Evolutionary conservation across 2,888 invertebrate species (phyloP), one percentile per base, ranked within the genome.

Genomic region (Caenorhabditis sp.): DNA sequence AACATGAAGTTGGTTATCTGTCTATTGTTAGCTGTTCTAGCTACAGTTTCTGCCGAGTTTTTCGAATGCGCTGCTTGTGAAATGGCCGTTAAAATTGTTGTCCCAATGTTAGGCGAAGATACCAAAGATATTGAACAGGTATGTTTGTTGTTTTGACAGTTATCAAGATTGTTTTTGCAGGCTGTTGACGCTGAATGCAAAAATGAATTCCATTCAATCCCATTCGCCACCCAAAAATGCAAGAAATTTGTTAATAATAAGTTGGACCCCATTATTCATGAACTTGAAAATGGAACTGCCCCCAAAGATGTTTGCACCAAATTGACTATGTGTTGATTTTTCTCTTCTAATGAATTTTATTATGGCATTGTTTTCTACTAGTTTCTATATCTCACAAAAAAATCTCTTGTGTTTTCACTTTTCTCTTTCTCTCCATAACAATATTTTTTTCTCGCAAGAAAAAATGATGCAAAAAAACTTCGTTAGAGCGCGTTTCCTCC

Each of bases 211-310:
- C 69, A 73, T 62, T 59, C 57, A 19, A 69, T 77, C 37, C 71
- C 76, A 67, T 76, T 77, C 61, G 79, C 71, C 55, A 69, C 76
- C 19, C 54, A 60, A 43, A 73, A 76, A 19, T 79, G 79, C 71
- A 72, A 64, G 58, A 64, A 72, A 26, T 79, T 75, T 61, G 58
- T 72, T 53, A 58, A 79, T 62, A 67, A 63, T 55, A 72, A 77
- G 49, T 67, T 79, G 36, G 76, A 72, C 60, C 71, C 75, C 60
- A 79, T 79, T 71, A 79, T 79, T 64, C 62, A 70, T 31, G 79
- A 79, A 51, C 73, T 79, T 50, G 79, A 79, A 66, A 69, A 69
- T 61, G 79, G 79, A 73, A 77, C 79, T 10, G 79, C 79, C 4
- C 79, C 79, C 26, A 63, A 64, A 26, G 77, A 79, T 23, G 79